phyloP scores from a whole-genome alignment of 2,113 vertebrate species.

The Pomatorhinus ruficollis region DNA sequence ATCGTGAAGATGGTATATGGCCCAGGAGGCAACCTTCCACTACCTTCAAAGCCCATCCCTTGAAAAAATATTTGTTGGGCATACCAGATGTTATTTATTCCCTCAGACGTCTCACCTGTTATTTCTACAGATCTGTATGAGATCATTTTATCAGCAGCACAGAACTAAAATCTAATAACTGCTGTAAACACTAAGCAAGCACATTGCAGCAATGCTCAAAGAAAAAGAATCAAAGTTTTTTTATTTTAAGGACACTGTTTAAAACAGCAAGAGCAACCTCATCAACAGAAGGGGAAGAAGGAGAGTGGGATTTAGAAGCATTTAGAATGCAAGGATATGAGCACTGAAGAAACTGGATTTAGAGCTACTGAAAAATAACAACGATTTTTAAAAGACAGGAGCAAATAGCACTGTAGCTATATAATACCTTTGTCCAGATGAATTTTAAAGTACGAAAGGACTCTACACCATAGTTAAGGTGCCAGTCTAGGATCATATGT shows the following conservation, averaged over 20 bases:
- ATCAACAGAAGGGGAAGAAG: not conserved
- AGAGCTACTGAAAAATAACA: not conserved
- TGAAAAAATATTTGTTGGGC: not conserved
- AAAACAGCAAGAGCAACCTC: not conserved
- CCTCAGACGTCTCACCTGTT: not conserved
- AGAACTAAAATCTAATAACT: not conserved
- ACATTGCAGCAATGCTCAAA: not conserved
- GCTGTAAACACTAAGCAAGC: not conserved
- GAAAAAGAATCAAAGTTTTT: not conserved
- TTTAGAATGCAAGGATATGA: not conserved
- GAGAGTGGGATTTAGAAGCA: not conserved
- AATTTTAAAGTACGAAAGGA: not conserved
- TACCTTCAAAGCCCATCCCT: not conserved
- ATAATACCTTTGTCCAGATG: not conserved
- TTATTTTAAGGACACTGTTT: not conserved
- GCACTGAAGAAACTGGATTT: not conserved
- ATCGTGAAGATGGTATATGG: not conserved
- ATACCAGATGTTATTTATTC: not conserved
- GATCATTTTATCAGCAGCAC: not conserved
- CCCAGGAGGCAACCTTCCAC: not conserved
- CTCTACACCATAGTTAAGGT: not conserved
- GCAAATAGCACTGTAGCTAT: not conserved
- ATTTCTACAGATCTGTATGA: not conserved
- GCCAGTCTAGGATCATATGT: not conserved
- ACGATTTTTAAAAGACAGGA: not conserved